Conservation (phyloP, 2,888 invertebrate genomes). For the Micoletzkya japonica region DNA sequence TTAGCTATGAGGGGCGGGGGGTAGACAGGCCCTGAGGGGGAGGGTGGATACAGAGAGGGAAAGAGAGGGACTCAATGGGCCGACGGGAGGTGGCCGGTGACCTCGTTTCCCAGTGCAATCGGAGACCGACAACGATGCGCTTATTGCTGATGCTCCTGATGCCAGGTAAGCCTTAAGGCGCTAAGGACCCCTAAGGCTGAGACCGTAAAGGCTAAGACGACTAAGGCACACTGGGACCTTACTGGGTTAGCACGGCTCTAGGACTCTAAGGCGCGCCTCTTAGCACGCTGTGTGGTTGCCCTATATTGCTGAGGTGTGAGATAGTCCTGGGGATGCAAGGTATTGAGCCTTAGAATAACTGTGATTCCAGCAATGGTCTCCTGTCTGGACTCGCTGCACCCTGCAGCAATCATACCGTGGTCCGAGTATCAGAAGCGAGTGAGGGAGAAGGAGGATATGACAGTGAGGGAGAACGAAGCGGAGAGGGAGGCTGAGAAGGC, state of each 20-base stretch:
- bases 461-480: no score
- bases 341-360: background rate
- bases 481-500: background rate
- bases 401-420: conserved; percentile 49
- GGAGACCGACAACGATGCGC: conserved; percentile 13
- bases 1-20: background rate
- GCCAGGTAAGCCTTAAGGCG: conserved; percentile 1
- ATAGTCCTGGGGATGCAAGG: background rate
- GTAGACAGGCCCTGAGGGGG: background rate
- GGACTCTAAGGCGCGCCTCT: background rate
- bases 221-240: background rate
- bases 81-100: conserved; percentile 17
- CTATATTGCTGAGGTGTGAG: background rate
- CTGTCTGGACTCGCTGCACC: conserved; percentile 33
- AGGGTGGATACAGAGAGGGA: background rate
- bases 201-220: background rate
- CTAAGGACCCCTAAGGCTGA: background rate
- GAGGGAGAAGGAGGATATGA: conserved; percentile 11
- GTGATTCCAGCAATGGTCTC: background rate
- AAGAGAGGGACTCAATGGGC: conserved; percentile 22
- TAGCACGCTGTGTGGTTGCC: background rate
- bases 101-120: conserved; percentile 16
- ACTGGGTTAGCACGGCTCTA: background rate
- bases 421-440: conserved; percentile 45
- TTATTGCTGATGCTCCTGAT: background rate